Evolutionary conservation across 2,113 vertebrate genomes (phyloP).

Genomic region (Mellivora capensis): DNA sequence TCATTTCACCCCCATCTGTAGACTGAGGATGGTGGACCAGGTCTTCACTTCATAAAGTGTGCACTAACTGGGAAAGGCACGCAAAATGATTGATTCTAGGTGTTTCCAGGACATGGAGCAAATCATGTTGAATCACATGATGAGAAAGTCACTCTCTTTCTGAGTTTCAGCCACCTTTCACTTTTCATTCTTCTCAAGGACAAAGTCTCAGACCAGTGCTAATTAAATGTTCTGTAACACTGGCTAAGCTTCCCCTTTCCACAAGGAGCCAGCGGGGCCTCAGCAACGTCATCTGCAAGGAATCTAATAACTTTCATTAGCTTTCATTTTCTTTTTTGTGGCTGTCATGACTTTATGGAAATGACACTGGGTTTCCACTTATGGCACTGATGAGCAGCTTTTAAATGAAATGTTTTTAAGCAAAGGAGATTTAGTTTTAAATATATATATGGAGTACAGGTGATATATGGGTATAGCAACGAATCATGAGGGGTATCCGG

Average conservation of each 20-base stretch:
- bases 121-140: neutral
- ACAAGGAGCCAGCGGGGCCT: neutral
- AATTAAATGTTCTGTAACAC: neutral
- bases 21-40: neutral
- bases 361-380: neutral
- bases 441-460: neutral
- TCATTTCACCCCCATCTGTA: neutral
- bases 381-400: neutral
- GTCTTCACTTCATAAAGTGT: neutral
- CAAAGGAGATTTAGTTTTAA: neutral
- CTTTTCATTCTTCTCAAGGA: neutral
- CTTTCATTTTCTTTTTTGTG: neutral
- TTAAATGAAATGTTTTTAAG: neutral
- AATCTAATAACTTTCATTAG: neutral
- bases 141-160: neutral
- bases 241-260: neutral
- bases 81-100: neutral
- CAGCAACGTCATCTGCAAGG: neutral
- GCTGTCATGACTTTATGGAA: neutral
- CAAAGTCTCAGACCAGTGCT: neutral
- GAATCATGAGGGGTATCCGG: neutral
- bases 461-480: neutral
- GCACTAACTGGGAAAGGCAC: neutral
- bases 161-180: neutral
- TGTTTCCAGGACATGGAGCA: neutral